Base-by-base conservation (phyloP, 2,113 vertebrate species). In the Pao palembangensis region DNA sequence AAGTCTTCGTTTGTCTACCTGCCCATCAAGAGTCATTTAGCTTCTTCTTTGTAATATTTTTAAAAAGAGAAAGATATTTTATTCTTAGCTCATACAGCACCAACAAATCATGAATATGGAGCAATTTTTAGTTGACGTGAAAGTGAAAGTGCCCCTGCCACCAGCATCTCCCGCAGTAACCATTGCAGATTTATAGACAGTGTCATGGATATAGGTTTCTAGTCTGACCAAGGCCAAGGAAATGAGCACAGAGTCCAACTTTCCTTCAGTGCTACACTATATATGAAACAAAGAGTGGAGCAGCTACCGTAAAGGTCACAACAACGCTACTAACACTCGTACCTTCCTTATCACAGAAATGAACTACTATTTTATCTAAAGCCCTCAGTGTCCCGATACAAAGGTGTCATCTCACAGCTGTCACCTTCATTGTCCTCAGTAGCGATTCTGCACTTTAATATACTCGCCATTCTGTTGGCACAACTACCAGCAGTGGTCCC, bases 391-490 rank as follows among this genome's bases (percentile, higher is more conserved):
- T 14, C 23, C 61, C 21, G 44, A 52, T 5, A 17, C 18, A 49
- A 19, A 49, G 6, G 47, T 20, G 17, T 49, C 47, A 19, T 41
- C 43, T 72, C 76, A 72, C 57, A 71, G 78, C 64, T 61, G 51
- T 47, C 34, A 38, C 34, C 34, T 11, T 67, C 63, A 63, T 69
- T 7, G 59, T 78, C 71, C 81, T 8, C 0, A 60, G 67, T 20
- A 3, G 15, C 76, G 54, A 67, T 80, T 80, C 53, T 51, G 11
- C 52, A 34, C 61, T 69, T 69, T 75, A 75, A 74, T 76, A 73
- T 69, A 75, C 65, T 69, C 67, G 46, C 0, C 63, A 34, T 46
- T 64, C 69, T 43, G 55, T 63, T 54, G 4, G 0, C 53, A 25
- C 41, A 8, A 41, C 58, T 61, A 38, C 25, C 20, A 4, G 44